A percentile compares a stretch with the other conserved stretches of the same genome.
Conservation (phyloP, 2,888 invertebrate species). For the Drosophila phalerata region DNA sequence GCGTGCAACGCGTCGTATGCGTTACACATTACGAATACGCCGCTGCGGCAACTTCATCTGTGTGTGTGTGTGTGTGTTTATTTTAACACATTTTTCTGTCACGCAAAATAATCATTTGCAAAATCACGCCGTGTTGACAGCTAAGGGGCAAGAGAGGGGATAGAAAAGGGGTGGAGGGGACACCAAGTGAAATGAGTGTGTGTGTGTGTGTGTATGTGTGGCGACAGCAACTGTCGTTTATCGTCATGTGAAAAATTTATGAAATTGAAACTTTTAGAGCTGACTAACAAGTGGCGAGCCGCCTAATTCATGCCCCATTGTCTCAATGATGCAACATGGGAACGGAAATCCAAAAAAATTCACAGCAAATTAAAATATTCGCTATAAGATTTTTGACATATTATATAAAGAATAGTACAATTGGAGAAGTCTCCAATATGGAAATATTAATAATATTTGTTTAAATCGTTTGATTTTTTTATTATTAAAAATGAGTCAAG, state of each 20-base stretch:
- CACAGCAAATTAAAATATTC: slow-evolving; percentile 17
- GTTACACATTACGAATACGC: slow-evolving; percentile 70
- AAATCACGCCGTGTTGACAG: slow-evolving; percentile 73
- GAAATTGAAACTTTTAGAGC: slow-evolving; percentile 56
- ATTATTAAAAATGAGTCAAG: too few species aligned
- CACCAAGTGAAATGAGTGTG: slow-evolving; percentile 31
- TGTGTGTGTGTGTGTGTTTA: slow-evolving; percentile 45
- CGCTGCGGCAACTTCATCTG: slow-evolving; percentile 13
- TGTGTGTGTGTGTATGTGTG: not conserved
- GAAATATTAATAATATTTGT: too few species aligned
- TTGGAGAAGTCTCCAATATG: too few species aligned
- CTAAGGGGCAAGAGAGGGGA: slow-evolving; percentile 12
- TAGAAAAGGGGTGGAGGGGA: slow-evolving; percentile 4
- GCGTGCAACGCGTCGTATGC: slow-evolving; percentile 78
- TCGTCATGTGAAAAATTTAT: slow-evolving; percentile 61
- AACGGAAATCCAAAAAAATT: not conserved
- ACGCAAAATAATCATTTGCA: slow-evolving; percentile 81
- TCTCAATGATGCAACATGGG: slow-evolving; percentile 33
- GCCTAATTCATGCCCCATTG: slow-evolving; percentile 6
- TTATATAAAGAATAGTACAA: too few species aligned
- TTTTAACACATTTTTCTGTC: slow-evolving; percentile 79
- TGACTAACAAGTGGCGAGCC: slow-evolving; percentile 45
- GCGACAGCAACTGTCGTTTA: slow-evolving; percentile 58
- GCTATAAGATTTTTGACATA: too few species aligned
- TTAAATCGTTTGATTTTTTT: too few species aligned